Percentiles rank a stretch among this genome's conserved stretches.
Conservation (phyloP, 2,113 vertebrate species). For the Corvus cornix region DNA sequence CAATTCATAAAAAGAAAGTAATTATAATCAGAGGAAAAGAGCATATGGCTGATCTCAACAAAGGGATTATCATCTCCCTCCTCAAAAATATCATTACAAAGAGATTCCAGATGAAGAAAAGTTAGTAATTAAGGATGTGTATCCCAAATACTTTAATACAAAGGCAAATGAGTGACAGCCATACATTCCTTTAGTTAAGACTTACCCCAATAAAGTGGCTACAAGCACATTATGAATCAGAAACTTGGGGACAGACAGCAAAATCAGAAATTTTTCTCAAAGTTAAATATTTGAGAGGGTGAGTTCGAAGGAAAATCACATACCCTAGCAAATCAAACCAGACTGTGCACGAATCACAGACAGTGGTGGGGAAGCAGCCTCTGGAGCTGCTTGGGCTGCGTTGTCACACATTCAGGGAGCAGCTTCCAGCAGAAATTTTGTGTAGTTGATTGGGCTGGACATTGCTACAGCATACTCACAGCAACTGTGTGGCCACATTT, state of each 20-base stretch:
- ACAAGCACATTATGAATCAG: background rate
- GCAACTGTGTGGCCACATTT: background rate
- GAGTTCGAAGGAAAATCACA: background rate
- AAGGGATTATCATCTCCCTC: constrained; percentile 2
- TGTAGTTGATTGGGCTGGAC: background rate
- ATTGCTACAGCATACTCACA: background rate
- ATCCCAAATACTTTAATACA: background rate
- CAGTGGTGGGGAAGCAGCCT: background rate
- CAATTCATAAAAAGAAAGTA: constrained; percentile 26
- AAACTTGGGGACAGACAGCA: background rate
- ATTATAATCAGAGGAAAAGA: constrained; percentile 17
- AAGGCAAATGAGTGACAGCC: background rate
- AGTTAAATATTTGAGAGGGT: background rate
- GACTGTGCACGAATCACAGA: background rate
- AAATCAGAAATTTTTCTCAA: background rate
- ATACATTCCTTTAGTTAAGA: background rate
- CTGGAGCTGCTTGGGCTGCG: background rate
- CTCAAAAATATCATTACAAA: constrained; percentile 7
- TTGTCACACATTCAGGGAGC: background rate
- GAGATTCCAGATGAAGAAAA: background rate
- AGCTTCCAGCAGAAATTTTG: background rate
- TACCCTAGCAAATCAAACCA: background rate
- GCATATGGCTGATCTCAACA: constrained; percentile 2
- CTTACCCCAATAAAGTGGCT: background rate
- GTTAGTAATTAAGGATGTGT: background rate